Conservation (phyloP, 2,888 invertebrate genomes). For the Pomacea canaliculata region DNA sequence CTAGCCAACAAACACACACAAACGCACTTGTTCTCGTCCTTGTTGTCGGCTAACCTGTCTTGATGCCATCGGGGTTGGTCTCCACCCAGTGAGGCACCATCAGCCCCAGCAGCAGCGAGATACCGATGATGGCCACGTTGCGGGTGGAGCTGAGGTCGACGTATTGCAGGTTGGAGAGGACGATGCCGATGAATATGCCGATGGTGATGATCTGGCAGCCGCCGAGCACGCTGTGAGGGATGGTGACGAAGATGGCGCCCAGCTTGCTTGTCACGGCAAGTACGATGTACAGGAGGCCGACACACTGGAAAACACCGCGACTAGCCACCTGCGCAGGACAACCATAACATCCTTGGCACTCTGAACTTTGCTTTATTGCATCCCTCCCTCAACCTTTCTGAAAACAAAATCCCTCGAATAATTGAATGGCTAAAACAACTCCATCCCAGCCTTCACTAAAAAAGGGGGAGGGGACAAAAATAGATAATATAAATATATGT, state of each 20-base stretch:
- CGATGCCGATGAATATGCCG: conserved; percentile 51
- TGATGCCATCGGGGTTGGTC: conserved; percentile 40
- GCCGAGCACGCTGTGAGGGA: conserved; percentile 71
- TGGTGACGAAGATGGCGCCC: conserved; percentile 69
- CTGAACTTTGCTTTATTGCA: too few relatives aligned
- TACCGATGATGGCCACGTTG: conserved; percentile 83
- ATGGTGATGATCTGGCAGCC: conserved; percentile 49
- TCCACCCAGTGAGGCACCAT: conserved; percentile 62
- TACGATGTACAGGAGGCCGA: conserved; percentile 65
- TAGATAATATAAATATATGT: too few relatives aligned
- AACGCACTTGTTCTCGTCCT: too few relatives aligned
- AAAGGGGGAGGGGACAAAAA: too few relatives aligned
- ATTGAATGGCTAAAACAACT: too few relatives aligned
- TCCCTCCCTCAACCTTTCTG: too few relatives aligned
- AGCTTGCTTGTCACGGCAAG: conserved; percentile 68
- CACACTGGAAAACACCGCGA: conserved; percentile 67
- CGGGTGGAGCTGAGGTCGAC: conserved; percentile 82
- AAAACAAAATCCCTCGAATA: too few relatives aligned
- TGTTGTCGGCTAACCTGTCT: conserved; percentile 40
- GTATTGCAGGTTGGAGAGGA: conserved; percentile 50
- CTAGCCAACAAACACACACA: too few relatives aligned
- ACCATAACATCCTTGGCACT: too few relatives aligned
- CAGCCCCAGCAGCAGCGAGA: conserved; percentile 87
- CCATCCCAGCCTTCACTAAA: too few relatives aligned
- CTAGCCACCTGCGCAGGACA: conserved; percentile 64